Evolutionary conservation across 2,797 vertebrate genomes (phyloP), one percentile per base, ranked within the genome.

Genomic region (Malacoctenus gilli): DNA sequence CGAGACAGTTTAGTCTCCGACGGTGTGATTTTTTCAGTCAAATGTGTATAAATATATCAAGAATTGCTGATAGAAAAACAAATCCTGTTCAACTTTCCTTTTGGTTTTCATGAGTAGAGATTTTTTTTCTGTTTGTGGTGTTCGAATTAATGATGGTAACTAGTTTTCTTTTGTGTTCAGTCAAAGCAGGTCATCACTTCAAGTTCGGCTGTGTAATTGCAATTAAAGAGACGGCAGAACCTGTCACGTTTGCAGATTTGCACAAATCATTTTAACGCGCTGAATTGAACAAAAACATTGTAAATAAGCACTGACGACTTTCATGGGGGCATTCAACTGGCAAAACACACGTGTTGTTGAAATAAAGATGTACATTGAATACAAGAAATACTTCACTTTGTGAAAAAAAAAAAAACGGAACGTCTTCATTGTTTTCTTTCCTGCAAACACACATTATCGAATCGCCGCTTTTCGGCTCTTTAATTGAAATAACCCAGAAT

Each of bases 351-450:
- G 52, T 69, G 55, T 60, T 53, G 65, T 63, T 80, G 30, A 65
- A 84, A 86, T 85, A 82, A 87, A 86, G 39, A 68, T 65, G 59
- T 72, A 31, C 70, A 72, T 72, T 67, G 47, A 83, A 63, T 68
- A 68, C 28, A 49, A 63, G 19, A 52, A 43, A 44, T 3, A 11
- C 35, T 44, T 57, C 7, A 14, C 4, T 16, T 49, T 61, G 28
- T 57, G 19, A 12, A 40, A 28, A n/a, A n/a, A n/a, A n/a, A n/a
- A n/a, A n/a, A n/a, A n/a, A n/a, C n/a, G n/a, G n/a, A n/a, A n/a
- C n/a, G n/a, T n/a, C n/a, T n/a, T n/a, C n/a, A n/a, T n/a, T n/a
- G n/a, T n/a, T n/a, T n/a, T n/a, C n/a, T n/a, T n/a, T n/a, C n/a
- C n/a, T n/a, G n/a, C n/a, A n/a, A n/a, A n/a, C n/a, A n/a, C n/a